These are phyloP conservation scores for Bombus ignitus DNA, from an alignment of 1,140 invertebrate genomes.

Conservation along the genomic window DNA sequence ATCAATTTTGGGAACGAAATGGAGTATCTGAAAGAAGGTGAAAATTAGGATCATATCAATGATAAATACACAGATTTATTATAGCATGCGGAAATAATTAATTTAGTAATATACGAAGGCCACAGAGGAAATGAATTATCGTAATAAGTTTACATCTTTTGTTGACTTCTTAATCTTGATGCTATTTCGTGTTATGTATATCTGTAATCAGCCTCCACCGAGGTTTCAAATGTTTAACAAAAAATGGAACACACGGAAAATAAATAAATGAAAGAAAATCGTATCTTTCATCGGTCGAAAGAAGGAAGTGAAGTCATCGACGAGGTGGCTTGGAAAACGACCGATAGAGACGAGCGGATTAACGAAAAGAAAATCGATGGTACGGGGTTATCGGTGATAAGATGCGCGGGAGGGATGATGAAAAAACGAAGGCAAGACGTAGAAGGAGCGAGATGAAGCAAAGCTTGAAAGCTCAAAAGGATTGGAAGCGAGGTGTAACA, in stretches of 20 bases:
- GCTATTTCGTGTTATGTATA: too few species aligned
- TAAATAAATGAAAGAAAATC: neutral
- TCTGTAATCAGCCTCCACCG: too few species aligned
- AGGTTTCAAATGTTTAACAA: too few species aligned
- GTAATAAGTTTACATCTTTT: too few species aligned
- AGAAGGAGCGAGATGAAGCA: neutral
- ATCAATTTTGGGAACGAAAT: fast-evolving
- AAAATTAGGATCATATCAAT: neutral
- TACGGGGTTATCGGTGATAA: slow-evolving; percentile 33
- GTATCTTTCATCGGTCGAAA: neutral
- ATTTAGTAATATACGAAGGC: too few species aligned
- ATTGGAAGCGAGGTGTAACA: slow-evolving; percentile 53
- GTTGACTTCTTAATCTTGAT: too few species aligned
- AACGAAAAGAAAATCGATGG: slow-evolving; percentile 44
- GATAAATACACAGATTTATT: neutral
- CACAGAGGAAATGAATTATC: too few species aligned
- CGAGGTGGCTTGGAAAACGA: neutral
- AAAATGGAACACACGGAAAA: neutral
- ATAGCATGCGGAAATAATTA: too few species aligned
- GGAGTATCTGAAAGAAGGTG: neutral
- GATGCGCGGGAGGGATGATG: neutral
- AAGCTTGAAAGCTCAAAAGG: neutral
- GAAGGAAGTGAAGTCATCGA: slow-evolving; percentile 5
- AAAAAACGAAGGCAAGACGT: slow-evolving; percentile 3
- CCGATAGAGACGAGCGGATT: slow-evolving; percentile 25